Evolutionary conservation across 1,140 invertebrate species (phyloP), one percentile per base, ranked within the genome.

Genomic region (Bacillus rossius): DNA sequence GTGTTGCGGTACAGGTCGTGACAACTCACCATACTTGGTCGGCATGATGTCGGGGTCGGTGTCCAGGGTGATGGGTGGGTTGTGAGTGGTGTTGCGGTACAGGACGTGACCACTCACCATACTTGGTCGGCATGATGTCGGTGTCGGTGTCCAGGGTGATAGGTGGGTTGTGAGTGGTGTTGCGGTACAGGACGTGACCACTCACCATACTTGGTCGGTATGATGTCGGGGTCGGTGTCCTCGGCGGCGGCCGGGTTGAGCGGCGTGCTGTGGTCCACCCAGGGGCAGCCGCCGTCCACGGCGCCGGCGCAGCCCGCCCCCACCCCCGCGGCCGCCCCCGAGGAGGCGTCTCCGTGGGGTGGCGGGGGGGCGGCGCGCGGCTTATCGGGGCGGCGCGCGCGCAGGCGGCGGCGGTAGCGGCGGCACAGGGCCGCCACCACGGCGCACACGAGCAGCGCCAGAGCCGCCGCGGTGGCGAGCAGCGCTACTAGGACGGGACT

Each of bases 151-250:
- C n/a, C n/a, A n/a, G n/a, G n/a, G n/a, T n/a, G n/a, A n/a, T n/a
- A n/a, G n/a, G n/a, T n/a, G n/a, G n/a, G n/a, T n/a, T n/a, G n/a
- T n/a, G n/a, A n/a, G n/a, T n/a, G n/a, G n/a, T n/a, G n/a, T n/a
- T n/a, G n/a, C n/a, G n/a, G n/a, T n/a, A n/a, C n/a, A n/a, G n/a
- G 0, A 23, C 1, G 3, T 19, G 16, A n/a, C 23, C 17, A 72
- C 81, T 82, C 71, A 90, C 89, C 88, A 76, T 89, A 88, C 77
- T 90, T 85, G 78, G 87, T 88, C 61, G 87, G 85, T 73, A 91
- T 89, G 64, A 91, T 89, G 73, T 91, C 89, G 16, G 89, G 88
- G 77, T 91, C 84, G 23, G 84, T 83, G 67, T 87, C 85, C 63
- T 77, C 73, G 58, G 70, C 67, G 22, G 67, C 1, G 65, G 59